These are phyloP conservation scores for Sphaeramia orbicularis DNA, from an alignment of 2,797 vertebrate species.

Conservation along the genomic window DNA sequence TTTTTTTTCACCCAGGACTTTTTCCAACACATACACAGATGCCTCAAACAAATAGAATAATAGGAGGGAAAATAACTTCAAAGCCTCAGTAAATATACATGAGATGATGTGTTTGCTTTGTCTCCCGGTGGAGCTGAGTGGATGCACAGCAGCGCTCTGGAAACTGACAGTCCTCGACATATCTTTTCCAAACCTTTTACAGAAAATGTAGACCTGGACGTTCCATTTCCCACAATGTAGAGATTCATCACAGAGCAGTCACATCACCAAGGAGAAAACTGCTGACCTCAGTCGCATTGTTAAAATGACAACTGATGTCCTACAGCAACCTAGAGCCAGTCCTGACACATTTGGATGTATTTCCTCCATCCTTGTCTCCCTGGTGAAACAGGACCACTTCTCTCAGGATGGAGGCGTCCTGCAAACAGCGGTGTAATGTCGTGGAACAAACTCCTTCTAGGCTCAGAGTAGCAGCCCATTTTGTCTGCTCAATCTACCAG, in stretches of 20 bases:
- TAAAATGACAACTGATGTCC: conserved; percentile 29
- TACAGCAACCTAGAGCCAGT: background rate
- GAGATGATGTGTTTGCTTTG: conserved; percentile 31
- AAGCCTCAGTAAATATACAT: conserved; percentile 7
- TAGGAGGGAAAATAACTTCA: conserved; percentile 37
- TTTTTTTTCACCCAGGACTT: too few relatives aligned
- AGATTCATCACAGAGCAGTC: conserved; percentile 11
- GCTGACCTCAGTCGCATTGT: conserved; percentile 19
- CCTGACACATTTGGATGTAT: conserved; percentile 35
- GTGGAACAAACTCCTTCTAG: conserved; percentile 82
- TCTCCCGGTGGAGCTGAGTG: conserved; percentile 12
- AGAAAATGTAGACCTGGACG: background rate
- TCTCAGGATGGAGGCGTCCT: conserved; percentile 59
- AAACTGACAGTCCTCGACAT: conserved; percentile 24
- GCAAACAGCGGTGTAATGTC: conserved; percentile 77
- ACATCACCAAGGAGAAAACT: background rate
- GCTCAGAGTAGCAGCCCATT: conserved; percentile 65
- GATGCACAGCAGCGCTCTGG: conserved; percentile 18
- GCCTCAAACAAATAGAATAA: conserved; percentile 11
- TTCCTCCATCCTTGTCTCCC: conserved; percentile 28
- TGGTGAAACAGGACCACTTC: conserved; percentile 48
- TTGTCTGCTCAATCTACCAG: conserved; percentile 79
- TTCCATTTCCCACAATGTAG: background rate
- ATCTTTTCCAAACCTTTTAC: conserved; percentile 32
- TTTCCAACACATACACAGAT: conserved; percentile 15